Percentiles rank a stretch among this genome's conserved stretches.
These are phyloP conservation scores for Aleiodes leptofemur DNA, from an alignment of 2,888 invertebrate species.

Conservation along the genomic window DNA sequence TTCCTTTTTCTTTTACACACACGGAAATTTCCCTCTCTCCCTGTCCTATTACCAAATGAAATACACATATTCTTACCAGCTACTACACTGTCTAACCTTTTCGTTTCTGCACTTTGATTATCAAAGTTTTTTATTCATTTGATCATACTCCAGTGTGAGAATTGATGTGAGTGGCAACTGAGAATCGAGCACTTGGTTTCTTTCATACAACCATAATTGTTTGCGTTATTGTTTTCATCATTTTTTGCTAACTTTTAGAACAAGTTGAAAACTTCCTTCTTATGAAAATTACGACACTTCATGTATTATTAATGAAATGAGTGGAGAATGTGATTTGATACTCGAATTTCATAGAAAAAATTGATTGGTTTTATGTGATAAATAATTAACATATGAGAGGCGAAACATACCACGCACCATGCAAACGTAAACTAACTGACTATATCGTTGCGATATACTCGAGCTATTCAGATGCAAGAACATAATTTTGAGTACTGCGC, in stretches of 20 bases:
- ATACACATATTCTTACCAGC: constrained; percentile 36
- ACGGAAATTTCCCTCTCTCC: constrained; percentile 12
- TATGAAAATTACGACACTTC: no score
- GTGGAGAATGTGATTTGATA: neutral
- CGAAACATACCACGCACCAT: constrained; percentile 52
- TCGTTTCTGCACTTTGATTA: neutral
- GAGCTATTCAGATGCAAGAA: neutral
- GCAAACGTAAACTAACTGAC: constrained; percentile 50
- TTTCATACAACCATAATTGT: no score
- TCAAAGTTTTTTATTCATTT: neutral
- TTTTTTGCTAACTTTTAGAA: no score
- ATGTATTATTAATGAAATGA: no score
- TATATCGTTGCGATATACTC: neutral
- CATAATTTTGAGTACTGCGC: no score
- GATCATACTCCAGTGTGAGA: neutral
- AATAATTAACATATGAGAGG: constrained; percentile 40
- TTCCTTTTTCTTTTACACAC: constrained; percentile 39
- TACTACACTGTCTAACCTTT: neutral
- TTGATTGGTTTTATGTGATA: neutral
- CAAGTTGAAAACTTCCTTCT: no score
- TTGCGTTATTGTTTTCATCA: no score
- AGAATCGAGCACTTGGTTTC: neutral
- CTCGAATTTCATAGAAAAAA: neutral
- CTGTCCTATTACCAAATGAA: neutral
- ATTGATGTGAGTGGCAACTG: no score